These are phyloP conservation scores for Erebia aethiops DNA, from an alignment of 2,888 invertebrate species.

Conservation along the genomic window DNA sequence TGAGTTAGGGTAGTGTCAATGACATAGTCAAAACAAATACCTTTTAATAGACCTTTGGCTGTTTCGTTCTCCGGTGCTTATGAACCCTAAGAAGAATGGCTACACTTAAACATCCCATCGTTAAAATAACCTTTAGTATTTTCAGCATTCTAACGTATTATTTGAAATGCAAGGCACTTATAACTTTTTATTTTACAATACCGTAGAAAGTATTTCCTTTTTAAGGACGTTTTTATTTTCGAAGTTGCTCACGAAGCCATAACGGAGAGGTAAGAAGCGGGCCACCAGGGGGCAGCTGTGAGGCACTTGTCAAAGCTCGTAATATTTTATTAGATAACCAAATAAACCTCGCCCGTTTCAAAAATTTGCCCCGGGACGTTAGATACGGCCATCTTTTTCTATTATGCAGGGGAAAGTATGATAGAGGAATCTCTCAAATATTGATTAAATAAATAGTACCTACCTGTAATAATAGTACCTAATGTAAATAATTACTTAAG, in stretches of 20 bases:
- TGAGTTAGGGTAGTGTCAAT: too few relatives aligned
- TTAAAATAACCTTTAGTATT: too few relatives aligned
- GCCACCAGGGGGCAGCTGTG: slow-evolving; percentile 67
- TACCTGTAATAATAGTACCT: too few relatives aligned
- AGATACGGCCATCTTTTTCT: slow-evolving; percentile 39
- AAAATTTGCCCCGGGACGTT: slow-evolving; percentile 53
- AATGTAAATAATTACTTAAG: background rate
- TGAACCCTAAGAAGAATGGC: too few relatives aligned
- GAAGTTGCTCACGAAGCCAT: slow-evolving; percentile 59
- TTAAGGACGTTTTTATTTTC: slow-evolving; percentile 30
- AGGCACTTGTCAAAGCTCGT: slow-evolving; percentile 79
- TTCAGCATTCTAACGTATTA: background rate
- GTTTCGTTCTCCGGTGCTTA: too few relatives aligned
- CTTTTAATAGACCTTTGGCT: too few relatives aligned
- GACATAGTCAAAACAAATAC: too few relatives aligned
- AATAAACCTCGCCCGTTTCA: slow-evolving; percentile 71
- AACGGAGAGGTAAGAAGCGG: slow-evolving; percentile 64
- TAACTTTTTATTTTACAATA: background rate
- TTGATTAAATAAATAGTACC: background rate
- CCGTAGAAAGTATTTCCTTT: background rate
- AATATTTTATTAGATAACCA: slow-evolving; percentile 82
- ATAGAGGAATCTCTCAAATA: slow-evolving; percentile 2
- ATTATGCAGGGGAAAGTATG: slow-evolving; percentile 42
- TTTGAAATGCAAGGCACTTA: background rate
- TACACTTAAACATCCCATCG: too few relatives aligned